These are phyloP conservation scores for Drosophila nr. medialis DNA, from an alignment of 2,888 invertebrate species.

Conservation along the genomic window DNA sequence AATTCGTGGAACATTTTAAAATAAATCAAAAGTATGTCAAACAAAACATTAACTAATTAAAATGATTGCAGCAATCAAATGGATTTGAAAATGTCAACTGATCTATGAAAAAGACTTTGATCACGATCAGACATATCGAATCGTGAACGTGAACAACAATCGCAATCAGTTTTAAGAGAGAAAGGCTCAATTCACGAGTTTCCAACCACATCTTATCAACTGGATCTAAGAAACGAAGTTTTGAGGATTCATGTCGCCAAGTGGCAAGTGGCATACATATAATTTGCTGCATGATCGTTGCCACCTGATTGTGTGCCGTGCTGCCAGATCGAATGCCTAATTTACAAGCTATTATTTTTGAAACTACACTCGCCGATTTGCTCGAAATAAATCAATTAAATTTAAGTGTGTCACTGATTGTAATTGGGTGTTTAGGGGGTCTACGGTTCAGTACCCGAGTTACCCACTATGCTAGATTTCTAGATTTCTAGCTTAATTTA, in stretches of 20 bases:
- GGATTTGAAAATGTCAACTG: not conserved
- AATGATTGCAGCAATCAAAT: not conserved
- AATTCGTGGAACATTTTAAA: not conserved
- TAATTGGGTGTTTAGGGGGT: conserved; percentile 7
- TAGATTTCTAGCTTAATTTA: conserved; percentile 40
- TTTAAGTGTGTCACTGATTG: conserved; percentile 77
- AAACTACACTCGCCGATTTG: conserved; percentile 75
- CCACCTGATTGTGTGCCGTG: conserved; percentile 41
- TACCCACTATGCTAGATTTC: conserved; percentile 19
- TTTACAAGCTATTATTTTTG: conserved; percentile 80
- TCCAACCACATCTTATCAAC: conserved; percentile 3
- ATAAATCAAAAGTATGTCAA: not conserved
- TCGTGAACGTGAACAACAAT: not conserved
- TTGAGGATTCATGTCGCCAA: conserved; percentile 10
- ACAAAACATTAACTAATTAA: not conserved
- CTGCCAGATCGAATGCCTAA: conserved; percentile 54
- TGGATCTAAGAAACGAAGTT: not conserved
- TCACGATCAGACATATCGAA: not conserved
- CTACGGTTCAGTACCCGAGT: not conserved
- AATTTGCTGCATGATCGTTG: conserved; percentile 25
- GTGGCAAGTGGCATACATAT: conserved; percentile 3
- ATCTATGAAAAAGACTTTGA: not conserved
- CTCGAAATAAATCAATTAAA: conserved; percentile 80
- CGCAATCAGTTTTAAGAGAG: not conserved
- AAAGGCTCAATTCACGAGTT: not conserved